A percentile compares a stretch with the other conserved stretches of the same genome.
phyloP scores from a whole-genome alignment of 2,888 invertebrate species.

The Itoplectis maculator region DNA sequence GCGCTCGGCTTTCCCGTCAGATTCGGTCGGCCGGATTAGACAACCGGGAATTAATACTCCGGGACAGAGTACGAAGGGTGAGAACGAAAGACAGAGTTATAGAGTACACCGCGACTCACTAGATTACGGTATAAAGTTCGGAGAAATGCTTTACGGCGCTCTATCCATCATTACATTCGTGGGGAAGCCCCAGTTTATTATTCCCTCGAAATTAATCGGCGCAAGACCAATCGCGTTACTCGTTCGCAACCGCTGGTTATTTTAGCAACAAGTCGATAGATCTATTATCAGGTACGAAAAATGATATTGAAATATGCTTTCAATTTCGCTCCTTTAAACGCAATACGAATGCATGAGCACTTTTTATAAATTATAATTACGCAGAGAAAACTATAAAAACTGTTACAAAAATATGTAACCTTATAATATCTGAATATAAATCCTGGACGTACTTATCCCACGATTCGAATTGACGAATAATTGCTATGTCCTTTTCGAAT shows the following conservation, averaged over 20 bases:
- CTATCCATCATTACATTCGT: slow-evolving; percentile 31
- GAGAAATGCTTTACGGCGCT: slow-evolving; percentile 38
- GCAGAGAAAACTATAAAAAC: no score
- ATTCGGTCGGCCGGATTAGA: slow-evolving; percentile 70
- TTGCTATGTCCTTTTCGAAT: no score
- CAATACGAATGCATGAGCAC: background rate
- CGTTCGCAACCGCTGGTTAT: background rate
- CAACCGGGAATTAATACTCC: slow-evolving; percentile 70
- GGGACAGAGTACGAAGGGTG: slow-evolving; percentile 48
- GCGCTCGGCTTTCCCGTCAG: slow-evolving; percentile 51
- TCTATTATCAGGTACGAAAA: background rate
- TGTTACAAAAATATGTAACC: no score
- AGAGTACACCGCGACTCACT: slow-evolving; percentile 43
- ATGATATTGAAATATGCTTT: background rate
- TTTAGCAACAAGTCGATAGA: background rate
- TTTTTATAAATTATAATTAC: background rate
- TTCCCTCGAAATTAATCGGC: slow-evolving; percentile 6
- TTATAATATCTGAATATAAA: no score
- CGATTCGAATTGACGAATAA: no score
- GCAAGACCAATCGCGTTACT: background rate
- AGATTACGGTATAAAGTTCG: slow-evolving; percentile 51
- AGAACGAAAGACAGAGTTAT: slow-evolving; percentile 26
- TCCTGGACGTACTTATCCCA: no score
- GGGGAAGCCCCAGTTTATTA: slow-evolving; percentile 26
- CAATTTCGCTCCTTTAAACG: background rate